Evolutionary conservation across 2,797 vertebrate species (phyloP), one percentile per base, ranked within the genome.

Genomic region (Botia almorhae): DNA sequence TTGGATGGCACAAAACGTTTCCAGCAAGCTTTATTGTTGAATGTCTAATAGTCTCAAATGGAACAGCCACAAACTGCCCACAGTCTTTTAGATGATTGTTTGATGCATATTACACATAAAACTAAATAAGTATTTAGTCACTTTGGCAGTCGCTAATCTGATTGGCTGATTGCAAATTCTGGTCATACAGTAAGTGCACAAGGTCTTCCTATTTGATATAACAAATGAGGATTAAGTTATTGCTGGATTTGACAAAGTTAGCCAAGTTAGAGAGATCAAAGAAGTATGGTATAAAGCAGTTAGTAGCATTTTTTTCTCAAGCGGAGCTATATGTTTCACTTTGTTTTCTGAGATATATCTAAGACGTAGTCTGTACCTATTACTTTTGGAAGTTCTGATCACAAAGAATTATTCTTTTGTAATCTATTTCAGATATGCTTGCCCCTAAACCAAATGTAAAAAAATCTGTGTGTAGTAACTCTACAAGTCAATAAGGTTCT

Each of bases 11-110:
- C 33, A 64, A n/a, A 65, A 5, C 19, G 83, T 74, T 81, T 71
- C 84, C 82, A 71, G 75, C 86, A 67, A 70, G 83, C 82, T 64
- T 77, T 61, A 48, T 21, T 29, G 56, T 48, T 75, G 43, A 48
- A 33, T 53, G 26, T 46, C n/a, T 56, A 19, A 56, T n/a, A 56
- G n/a, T 56, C 53, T 56, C n/a, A 21, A n/a, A 56, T 56, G n/a
- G 53, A 7, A 19, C 53, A 8, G n/a, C 53, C 29, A 29, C 29
- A 29, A 29, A 29, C 29, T 29, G 29, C 29, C 29, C 53, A 56
- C 53, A 56, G 2, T 21, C n/a, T 56, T 56, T 56, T 56, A 56
- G n/a, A 7, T 21, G n/a, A 13, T 13, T 17, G 56, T 60, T 19
- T 60, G 56, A 60, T 60, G 11, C 56, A 60, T 60, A 12, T 23